Evolutionary conservation across 2,797 vertebrate genomes (phyloP), one percentile per base, ranked within the genome.

Genomic region (Anas flavirostris): DNA sequence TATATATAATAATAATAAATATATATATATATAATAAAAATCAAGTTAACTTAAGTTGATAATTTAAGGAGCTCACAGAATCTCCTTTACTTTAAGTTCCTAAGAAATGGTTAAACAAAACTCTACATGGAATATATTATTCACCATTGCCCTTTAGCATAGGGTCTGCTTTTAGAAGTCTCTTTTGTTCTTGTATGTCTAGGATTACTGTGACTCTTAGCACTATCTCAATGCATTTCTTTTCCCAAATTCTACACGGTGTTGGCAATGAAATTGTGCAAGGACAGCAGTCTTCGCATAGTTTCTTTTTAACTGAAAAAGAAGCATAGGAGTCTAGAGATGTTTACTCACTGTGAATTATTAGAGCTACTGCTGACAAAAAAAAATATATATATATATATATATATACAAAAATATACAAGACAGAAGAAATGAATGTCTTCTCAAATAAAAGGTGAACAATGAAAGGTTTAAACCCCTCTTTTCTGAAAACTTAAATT

Each of bases 391-490:
- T n/a, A n/a, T n/a, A n/a, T 37, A 37, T 78, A n/a, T 35, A 35
- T 8, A 35, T 37, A 67, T 22, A 76, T 1, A 6, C 69, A 74
- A 75, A 80, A 87, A 70, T 28, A 76, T 2, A 6, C 69, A 74
- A 75, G 62, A 74, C 17, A 14, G 13, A 67, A 83, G 33, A 88
- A 95, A 85, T 63, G 33, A 0, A 10, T 3, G 10, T 37, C 35
- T 94, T 80, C 33, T 74, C 39, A 88, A 92, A 15, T 14, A 90
- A 94, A 89, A 85, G 23, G 46, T 88, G 39, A 80, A 91, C 22
- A 91, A 76, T 33, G 46, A 70, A 46, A 92, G 18, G 55, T 80
- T 90, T 75, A 90, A 79, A 48, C 1, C 15, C 6, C 43, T 46
- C 10, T 73, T 86, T 67, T 85, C 64, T 52, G 56, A 87, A 87